Evolutionary conservation across 2,113 vertebrate species (phyloP).

Genomic region (Sceloporus undulatus): DNA sequence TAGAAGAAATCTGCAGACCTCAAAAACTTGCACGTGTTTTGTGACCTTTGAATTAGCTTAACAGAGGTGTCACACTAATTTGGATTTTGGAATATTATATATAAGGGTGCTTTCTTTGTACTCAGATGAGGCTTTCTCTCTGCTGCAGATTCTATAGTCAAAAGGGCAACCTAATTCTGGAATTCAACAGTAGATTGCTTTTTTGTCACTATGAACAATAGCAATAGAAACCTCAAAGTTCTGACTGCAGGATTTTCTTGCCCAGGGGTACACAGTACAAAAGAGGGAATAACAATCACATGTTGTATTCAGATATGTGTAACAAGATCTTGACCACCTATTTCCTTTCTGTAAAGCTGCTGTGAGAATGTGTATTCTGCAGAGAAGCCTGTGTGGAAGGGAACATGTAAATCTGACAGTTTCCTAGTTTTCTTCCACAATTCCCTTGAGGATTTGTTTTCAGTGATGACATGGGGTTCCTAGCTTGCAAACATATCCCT

Average conservation of each 20-base stretch:
- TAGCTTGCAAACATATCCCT: neutral
- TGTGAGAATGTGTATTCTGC: neutral
- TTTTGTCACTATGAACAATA: neutral
- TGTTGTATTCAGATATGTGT: neutral
- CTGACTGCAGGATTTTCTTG: neutral
- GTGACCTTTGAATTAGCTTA: too few relatives aligned
- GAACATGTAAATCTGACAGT: neutral
- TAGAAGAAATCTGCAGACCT: neutral
- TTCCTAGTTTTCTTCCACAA: neutral
- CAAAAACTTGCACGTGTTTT: too few relatives aligned
- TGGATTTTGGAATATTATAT: too few relatives aligned
- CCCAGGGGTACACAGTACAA: neutral
- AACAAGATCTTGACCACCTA: neutral
- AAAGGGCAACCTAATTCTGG: neutral
- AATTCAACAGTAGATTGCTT: neutral
- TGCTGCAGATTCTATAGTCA: neutral
- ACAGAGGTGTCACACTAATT: too few relatives aligned
- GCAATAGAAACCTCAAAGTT: neutral
- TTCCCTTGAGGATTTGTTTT: neutral
- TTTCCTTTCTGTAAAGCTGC: neutral
- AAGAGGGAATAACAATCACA: neutral
- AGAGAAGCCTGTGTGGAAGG: neutral
- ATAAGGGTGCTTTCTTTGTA: neutral
- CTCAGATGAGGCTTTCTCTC: neutral
- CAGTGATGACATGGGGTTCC: neutral